These are phyloP conservation scores for Beris chalybata DNA, from an alignment of 2,888 invertebrate species.

Conservation along the genomic window DNA sequence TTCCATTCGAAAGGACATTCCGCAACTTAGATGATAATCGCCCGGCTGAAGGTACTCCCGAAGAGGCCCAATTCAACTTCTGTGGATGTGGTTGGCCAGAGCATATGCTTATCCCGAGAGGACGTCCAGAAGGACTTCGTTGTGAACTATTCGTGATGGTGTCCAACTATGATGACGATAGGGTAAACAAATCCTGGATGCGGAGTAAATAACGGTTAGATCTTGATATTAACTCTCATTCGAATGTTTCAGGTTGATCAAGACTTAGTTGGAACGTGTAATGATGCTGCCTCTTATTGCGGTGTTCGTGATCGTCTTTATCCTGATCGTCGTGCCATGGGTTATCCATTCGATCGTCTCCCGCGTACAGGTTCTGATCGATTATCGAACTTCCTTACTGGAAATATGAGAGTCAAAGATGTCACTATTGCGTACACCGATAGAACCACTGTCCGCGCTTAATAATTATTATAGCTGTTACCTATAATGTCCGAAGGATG, in stretches of 20 bases:
- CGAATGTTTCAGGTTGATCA: slow-evolving; percentile 48
- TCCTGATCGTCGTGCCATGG: slow-evolving; percentile 81
- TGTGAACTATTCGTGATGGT: slow-evolving; percentile 73
- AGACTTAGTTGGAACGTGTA: slow-evolving; percentile 61
- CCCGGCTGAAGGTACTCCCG: slow-evolving; percentile 59
- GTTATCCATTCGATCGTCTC: slow-evolving; percentile 80
- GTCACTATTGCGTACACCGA: slow-evolving; percentile 63
- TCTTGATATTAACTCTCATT: background rate
- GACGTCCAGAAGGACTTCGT: slow-evolving; percentile 63
- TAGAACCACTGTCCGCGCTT: slow-evolving; percentile 50
- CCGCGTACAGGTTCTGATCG: slow-evolving; percentile 60
- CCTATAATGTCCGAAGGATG: no score
- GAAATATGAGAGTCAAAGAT: slow-evolving; percentile 67
- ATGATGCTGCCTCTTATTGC: slow-evolving; percentile 77
- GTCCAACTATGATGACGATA: slow-evolving; percentile 67
- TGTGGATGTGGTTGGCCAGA: slow-evolving; percentile 85
- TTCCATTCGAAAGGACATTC: slow-evolving; percentile 77
- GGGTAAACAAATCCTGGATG: slow-evolving; percentile 34
- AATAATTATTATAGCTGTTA: no score
- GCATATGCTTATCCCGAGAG: slow-evolving; percentile 73
- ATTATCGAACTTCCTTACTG: slow-evolving; percentile 66
- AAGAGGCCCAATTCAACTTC: slow-evolving; percentile 65
- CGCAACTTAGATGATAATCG: slow-evolving; percentile 63
- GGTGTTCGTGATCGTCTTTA: slow-evolving; percentile 75
- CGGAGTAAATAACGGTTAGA: no score